Percentiles rank a stretch among this genome's conserved stretches.
phyloP scores from a whole-genome alignment of 2,888 invertebrate species.

The Stenolophus ochropezus region DNA sequence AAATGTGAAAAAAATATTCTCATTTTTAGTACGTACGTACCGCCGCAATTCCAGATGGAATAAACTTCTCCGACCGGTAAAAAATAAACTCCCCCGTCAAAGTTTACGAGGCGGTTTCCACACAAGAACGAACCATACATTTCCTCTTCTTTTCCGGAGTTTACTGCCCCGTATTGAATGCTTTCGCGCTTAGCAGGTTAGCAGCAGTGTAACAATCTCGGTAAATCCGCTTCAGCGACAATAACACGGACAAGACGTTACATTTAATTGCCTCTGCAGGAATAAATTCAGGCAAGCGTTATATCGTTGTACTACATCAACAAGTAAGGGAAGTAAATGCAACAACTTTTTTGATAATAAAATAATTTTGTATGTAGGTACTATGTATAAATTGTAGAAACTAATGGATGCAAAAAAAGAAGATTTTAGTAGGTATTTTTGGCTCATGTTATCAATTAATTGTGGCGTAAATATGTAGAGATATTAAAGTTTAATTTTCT shows the following conservation, averaged over 20 bases:
- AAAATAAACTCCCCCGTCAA: constrained; percentile 41
- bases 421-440: no score
- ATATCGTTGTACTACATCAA: no score
- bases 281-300: not conserved
- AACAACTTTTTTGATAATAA: no score
- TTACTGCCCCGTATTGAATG: constrained; percentile 31
- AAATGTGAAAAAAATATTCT: constrained; percentile 45
- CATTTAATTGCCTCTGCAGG: not conserved
- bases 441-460: no score
- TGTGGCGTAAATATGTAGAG: no score
- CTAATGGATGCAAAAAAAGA: no score
- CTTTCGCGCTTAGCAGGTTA: not conserved
- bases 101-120: constrained; percentile 50
- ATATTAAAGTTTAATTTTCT: no score
- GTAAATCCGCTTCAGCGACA: not conserved
- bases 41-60: constrained; percentile 48
- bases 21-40: constrained; percentile 13
- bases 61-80: constrained; percentile 44
- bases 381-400: no score
- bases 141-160: constrained; percentile 32
- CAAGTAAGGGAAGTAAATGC: no score
- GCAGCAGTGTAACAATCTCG: not conserved
- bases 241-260: not conserved
- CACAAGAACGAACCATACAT: constrained; percentile 29
- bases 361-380: no score